Evolutionary conservation across 1,140 invertebrate genomes (phyloP), one percentile per base, ranked within the genome.

Genomic region (Scylla paramamosain): DNA sequence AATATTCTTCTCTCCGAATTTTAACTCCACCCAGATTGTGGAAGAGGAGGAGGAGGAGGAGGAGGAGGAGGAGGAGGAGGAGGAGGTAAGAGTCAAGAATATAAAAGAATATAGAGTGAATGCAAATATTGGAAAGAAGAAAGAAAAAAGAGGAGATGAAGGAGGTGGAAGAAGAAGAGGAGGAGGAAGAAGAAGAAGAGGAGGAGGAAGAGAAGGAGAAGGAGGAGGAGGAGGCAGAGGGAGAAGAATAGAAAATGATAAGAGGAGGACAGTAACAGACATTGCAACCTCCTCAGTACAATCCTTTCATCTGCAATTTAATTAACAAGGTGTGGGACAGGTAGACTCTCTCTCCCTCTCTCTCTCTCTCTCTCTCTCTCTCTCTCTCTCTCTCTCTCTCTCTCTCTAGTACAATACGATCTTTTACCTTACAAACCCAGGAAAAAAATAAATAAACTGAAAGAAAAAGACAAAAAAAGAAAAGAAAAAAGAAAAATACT

Each of bases 251-350:
- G 31, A 16, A 8, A 12, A 46, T 0, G 86, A 88, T 39, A 88
- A 31, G 46, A 25, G 46, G 89, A 91, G 89, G 86, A 88, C 67
- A 77, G 12, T 77, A 77, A 77, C 67, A 77, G 67, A n/a, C 67
- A 25, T n/a, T 77, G 67, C 67, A 77, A 1, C 20, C 67, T 77
- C 67, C 7, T 77, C 67, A n/a, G 20, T n/a, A 77, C 67, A 77
- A 77, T 77, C 67, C 20, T n/a, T 7, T n/a, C 12, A 77, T 77
- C 67, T 77, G 20, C 67, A 77, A 77, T 77, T 77, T 77, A 77
- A 77, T 77, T 25, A 77, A 77, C 10, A n/a, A 59, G 52, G 52
- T 59, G 52, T 20, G 52, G 39, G 39, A 39, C 39, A 39, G 39
- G 39, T 39, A 39, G 39, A 14, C 52, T 59, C 52, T 59, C 52